These are phyloP conservation scores for Homarus gammarus DNA, from an alignment of 2,888 invertebrate species.

Conservation along the genomic window DNA sequence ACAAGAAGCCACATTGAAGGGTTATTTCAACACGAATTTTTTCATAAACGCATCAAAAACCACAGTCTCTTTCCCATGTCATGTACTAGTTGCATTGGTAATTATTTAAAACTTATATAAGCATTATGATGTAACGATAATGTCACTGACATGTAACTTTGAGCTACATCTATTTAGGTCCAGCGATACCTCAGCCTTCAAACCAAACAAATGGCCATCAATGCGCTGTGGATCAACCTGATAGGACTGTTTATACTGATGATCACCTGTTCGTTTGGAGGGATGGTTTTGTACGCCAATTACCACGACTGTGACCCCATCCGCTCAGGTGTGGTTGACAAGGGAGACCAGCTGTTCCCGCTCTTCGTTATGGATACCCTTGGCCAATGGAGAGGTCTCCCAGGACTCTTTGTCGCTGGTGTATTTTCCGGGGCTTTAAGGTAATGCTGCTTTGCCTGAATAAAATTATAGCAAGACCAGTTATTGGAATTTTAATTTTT, in stretches of 20 bases:
- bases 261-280: slow-evolving; percentile 91
- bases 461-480: too few species aligned
- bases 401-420: slow-evolving; percentile 96
- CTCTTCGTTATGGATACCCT: slow-evolving; percentile 92
- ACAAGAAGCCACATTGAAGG: too few species aligned
- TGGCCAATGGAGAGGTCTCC: slow-evolving; percentile 87
- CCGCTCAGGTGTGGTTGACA: slow-evolving; percentile 84
- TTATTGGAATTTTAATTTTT: too few species aligned
- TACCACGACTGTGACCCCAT: slow-evolving; percentile 93
- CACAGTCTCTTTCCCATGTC: too few species aligned
- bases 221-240: slow-evolving; percentile 81
- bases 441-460: slow-evolving; percentile 82
- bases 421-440: slow-evolving; percentile 97
- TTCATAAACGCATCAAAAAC: too few species aligned
- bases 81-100: too few species aligned
- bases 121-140: too few species aligned
- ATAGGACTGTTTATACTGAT: slow-evolving; percentile 89
- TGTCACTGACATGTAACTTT: too few species aligned
- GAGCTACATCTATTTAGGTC: slow-evolving; percentile 58
- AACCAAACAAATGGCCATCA: slow-evolving; percentile 85
- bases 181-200: slow-evolving; percentile 94
- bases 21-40: too few species aligned
- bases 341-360: slow-evolving; percentile 91
- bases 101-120: too few species aligned
- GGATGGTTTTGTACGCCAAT: slow-evolving; percentile 89